Percentiles rank a stretch among this genome's conserved stretches.
Conservation (phyloP, 2,113 vertebrate species). For the Nerophis ophidion region DNA sequence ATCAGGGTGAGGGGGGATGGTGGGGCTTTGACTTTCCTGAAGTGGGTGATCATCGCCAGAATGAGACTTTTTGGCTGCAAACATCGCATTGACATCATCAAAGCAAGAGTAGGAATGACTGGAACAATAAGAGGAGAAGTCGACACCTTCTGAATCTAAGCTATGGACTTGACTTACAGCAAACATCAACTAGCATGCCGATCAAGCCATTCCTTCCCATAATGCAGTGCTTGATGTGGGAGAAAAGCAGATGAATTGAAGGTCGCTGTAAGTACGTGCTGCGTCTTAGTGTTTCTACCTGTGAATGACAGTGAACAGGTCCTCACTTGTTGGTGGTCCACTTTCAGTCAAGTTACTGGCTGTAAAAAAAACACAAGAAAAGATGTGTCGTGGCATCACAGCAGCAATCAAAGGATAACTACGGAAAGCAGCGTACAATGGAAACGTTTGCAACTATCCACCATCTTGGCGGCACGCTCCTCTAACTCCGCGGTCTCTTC, state of each 20-base stretch:
- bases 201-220: conserved; percentile 74
- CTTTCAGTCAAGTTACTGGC: conserved; percentile 74
- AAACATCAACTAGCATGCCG: not conserved
- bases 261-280: not conserved
- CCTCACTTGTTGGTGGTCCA: conserved; percentile 83
- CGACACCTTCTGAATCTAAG: not conserved
- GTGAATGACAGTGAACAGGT: conserved; percentile 93
- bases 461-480: not conserved
- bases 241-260: conserved; percentile 12
- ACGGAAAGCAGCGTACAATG: conserved; percentile 20
- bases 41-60: too few species aligned
- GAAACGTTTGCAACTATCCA: not conserved
- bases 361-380: conserved; percentile 29
- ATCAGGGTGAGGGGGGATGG: too few species aligned
- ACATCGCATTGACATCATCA: not conserved
- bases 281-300: conserved; percentile 68
- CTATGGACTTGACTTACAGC: conserved; percentile 71
- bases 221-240: conserved; percentile 65
- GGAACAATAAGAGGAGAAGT: not conserved
- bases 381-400: not conserved
- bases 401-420: not conserved
- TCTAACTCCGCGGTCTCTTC: conserved; percentile 32
- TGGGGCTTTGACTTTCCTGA: too few species aligned
- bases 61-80: not conserved
- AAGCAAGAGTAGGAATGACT: not conserved